Evolutionary conservation across 2,113 vertebrate genomes (phyloP), one percentile per base, ranked within the genome.

Genomic region (Psittacus erithacus): DNA sequence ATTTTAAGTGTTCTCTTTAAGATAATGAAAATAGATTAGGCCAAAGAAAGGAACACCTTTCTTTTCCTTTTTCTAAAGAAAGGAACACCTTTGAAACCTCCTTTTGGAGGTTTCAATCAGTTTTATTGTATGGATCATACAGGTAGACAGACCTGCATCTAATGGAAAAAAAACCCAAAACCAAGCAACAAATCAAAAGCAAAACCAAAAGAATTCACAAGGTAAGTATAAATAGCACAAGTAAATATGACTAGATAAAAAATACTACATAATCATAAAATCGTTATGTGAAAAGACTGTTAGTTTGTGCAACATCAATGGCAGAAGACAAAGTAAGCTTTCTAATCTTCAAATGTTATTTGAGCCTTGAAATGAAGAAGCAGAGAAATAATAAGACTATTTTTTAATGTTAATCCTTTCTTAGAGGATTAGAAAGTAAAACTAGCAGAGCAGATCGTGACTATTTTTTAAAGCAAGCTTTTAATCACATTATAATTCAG

Each of bases 401-500:
- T 94, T 91, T 86, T 92, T 75, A 94, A 86, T 78, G 59, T 69
- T 97, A 97, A 96, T 96, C 81, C 39, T 95, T 96, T 96, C 87
- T 94, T 92, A 75, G 78, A 94, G 68, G 90, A 97, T 97, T 95
- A 96, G 81, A 93, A 94, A 93, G 71, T 82, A 90, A 93, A 93
- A 97, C 78, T 95, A 95, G 80, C 60, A 93, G 64, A 53, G 79
- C 43, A 97, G 94, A 97, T 95, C 93, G 44, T 87, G 75, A 77
- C 76, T 94, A 69, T 75, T 96, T 94, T 55, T 96, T 96, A 67
- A 43, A 94, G 75, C 80, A 94, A 95, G 49, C 67, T 78, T 96
- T 97, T 97, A 97, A 97, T 97, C 91, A 97, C 64, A 92, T 79
- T 96, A 93, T 88, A 94, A 93, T 96, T 18, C 57, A 91, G 41